Evolutionary conservation across 2,113 vertebrate genomes (phyloP).

Genomic region (Mastomys coucha): DNA sequence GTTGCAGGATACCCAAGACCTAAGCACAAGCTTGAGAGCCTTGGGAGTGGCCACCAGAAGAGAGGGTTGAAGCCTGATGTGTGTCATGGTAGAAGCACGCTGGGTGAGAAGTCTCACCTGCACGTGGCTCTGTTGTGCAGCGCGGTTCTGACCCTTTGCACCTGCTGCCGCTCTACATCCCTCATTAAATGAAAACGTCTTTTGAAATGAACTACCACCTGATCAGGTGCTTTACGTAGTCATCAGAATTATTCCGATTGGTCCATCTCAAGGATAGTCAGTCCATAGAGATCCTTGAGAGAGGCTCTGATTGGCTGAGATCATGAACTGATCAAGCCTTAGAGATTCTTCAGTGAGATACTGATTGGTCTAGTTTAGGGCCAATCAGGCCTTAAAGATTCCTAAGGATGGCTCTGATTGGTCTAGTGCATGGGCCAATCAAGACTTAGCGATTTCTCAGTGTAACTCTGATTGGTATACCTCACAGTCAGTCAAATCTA

Average conservation of each 20-base stretch:
- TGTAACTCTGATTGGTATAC: background rate
- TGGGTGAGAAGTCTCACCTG: background rate
- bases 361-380: background rate
- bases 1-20: background rate
- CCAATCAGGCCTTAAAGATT: background rate
- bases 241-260: background rate
- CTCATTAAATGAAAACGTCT: background rate
- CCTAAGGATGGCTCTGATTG: background rate
- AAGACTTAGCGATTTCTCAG: background rate
- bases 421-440: background rate
- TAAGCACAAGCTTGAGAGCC: background rate
- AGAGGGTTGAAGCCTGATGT: background rate
- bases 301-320: background rate
- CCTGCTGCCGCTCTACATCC: background rate
- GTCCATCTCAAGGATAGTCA: background rate
- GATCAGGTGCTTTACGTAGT: rapidly evolving
- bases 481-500: background rate
- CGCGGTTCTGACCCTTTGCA: background rate
- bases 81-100: background rate
- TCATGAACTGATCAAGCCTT: background rate
- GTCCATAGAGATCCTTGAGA: background rate
- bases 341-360: background rate
- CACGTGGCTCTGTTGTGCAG: background rate
- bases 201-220: background rate
- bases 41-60: background rate